Conservation (phyloP, 37 sponge, comb jelly and placozoan genomes). For the Bolinopsis microptera region DNA sequence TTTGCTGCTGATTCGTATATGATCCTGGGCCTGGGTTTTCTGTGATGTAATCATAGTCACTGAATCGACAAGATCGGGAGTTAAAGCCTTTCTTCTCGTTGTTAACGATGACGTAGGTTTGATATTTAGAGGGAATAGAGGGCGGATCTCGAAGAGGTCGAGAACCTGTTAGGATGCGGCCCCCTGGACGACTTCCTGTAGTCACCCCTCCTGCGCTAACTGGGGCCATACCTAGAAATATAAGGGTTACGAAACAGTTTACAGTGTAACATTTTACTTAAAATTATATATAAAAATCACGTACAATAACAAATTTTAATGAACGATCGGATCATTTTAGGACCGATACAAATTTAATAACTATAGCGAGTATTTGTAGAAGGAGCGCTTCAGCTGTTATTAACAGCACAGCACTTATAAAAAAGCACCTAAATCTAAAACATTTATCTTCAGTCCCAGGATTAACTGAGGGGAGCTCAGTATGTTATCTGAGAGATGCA, state of each 20-base stretch:
- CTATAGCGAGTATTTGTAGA: too few species aligned
- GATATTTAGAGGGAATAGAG: conserved; percentile 90
- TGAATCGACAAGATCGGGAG: conserved; percentile 75
- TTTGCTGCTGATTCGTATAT: neutral
- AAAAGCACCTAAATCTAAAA: too few species aligned
- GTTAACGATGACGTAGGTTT: conserved; percentile 72
- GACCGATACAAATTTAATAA: too few species aligned
- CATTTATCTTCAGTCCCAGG: neutral
- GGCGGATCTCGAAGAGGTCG: conserved; percentile 66
- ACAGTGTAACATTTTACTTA: too few species aligned
- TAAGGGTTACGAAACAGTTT: too few species aligned
- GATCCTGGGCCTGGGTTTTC: conserved; percentile 64
- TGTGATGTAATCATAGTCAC: conserved; percentile 60
- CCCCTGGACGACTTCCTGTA: neutral
- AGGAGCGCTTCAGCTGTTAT: too few species aligned
- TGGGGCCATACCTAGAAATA: neutral
- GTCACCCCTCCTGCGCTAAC: neutral
- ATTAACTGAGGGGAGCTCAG: neutral
- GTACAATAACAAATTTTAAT: too few species aligned
- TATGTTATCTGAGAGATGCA: neutral
- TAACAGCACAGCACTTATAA: too few species aligned
- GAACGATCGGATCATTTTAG: too few species aligned
- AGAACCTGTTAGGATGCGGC: conserved; percentile 26
- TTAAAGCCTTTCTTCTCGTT: conserved; percentile 84
- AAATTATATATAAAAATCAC: too few species aligned